Evolutionary conservation across 2,888 invertebrate genomes (phyloP).

Genomic region (Linyphia triangularis): DNA sequence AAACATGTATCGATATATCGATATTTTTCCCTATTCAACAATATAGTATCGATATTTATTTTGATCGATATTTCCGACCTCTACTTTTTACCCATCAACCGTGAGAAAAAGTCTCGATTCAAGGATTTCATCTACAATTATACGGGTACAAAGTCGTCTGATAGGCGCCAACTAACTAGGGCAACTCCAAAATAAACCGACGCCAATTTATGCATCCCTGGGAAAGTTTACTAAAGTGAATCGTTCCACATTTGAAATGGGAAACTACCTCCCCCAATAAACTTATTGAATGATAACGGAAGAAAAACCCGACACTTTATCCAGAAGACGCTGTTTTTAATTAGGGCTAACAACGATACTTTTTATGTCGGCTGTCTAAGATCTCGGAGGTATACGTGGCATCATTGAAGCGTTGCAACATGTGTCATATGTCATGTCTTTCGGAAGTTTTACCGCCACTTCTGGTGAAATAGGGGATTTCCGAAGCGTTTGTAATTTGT

Average conservation of each 20-base stretch:
- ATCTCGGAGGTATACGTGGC: constrained; percentile 38
- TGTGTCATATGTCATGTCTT: constrained; percentile 31
- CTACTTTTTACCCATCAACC: too few relatives aligned
- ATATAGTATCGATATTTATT: too few relatives aligned
- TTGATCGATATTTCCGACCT: too few relatives aligned
- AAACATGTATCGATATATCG: too few relatives aligned
- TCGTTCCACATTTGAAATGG: constrained; percentile 28
- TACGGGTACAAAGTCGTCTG: too few relatives aligned
- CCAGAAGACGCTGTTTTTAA: constrained; percentile 50
- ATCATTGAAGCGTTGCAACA: constrained; percentile 41
- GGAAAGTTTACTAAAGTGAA: not conserved
- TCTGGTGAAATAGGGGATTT: not conserved
- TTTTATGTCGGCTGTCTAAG: constrained; percentile 51
- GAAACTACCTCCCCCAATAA: constrained; percentile 43
- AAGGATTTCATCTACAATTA: too few relatives aligned
- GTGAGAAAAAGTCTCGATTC: too few relatives aligned
- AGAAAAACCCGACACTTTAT: not conserved
- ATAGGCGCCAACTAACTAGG: too few relatives aligned
- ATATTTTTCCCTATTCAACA: too few relatives aligned
- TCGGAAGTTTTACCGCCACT: constrained; percentile 24
- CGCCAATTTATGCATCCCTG: constrained; percentile 18
- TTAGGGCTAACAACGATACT: constrained; percentile 54
- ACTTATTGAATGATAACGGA: constrained; percentile 29
- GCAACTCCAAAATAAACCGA: too few relatives aligned
- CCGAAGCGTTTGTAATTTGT: constrained; percentile 6